Evolutionary conservation across 2,113 vertebrate genomes (phyloP).

Genomic region (Pelusios castaneus): DNA sequence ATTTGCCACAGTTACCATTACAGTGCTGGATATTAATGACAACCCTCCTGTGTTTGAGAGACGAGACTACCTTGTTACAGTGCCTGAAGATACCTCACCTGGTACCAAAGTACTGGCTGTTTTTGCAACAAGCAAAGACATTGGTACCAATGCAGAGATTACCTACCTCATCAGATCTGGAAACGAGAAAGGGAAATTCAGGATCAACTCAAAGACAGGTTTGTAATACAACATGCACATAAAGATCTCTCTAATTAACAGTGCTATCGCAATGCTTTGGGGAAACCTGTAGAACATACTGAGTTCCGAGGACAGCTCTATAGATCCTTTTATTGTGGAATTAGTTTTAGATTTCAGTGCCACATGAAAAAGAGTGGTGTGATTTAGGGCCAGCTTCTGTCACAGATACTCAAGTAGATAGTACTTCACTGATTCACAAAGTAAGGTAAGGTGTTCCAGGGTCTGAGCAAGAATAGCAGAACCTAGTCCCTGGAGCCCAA

Average conservation of each 20-base stretch:
- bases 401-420: not conserved
- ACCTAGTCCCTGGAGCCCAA: not conserved
- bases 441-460: not conserved
- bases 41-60: conserved; percentile 96
- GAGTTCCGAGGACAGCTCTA: not conserved
- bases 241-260: not conserved
- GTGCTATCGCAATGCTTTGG: not conserved
- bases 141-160: conserved; percentile 96
- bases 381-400: not conserved
- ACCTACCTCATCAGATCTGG: conserved; percentile 93
- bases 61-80: conserved; percentile 89
- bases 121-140: conserved; percentile 95
- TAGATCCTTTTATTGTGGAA: conserved; percentile 9
- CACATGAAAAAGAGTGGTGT: not conserved
- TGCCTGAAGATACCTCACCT: conserved; percentile 88
- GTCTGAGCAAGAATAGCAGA: not conserved
- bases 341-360: conserved; percentile 21
- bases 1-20: conserved; percentile 87
- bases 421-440: conserved; percentile 17
- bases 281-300: not conserved
- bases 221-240: conserved; percentile 20
- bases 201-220: conserved; percentile 91
- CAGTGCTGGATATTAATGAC: conserved; percentile 95
- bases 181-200: conserved; percentile 93
- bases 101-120: conserved; percentile 89